Evolutionary conservation across 2,797 vertebrate genomes (phyloP).

Genomic region (Lophius americanus): DNA sequence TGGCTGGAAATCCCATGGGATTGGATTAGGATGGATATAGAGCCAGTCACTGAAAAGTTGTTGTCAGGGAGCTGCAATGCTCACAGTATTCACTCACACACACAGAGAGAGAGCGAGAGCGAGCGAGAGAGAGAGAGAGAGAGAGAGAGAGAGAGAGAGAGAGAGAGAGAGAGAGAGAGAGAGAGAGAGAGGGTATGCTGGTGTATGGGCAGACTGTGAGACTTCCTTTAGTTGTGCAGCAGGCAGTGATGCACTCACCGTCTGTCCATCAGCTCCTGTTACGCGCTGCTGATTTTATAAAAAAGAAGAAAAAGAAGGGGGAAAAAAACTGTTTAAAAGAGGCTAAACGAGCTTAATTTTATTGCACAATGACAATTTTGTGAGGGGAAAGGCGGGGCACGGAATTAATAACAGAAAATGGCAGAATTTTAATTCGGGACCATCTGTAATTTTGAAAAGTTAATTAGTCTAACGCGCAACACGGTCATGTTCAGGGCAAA

Average conservation of each 20-base stretch:
- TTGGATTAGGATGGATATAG: constrained; percentile 77
- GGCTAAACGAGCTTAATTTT: constrained; percentile 16
- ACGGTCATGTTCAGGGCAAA: constrained; percentile 76
- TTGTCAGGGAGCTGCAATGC: constrained; percentile 63
- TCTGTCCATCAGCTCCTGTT: constrained; percentile 52
- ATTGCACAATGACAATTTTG: constrained; percentile 39
- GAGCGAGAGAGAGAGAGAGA: neutral
- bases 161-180: constrained; percentile 15
- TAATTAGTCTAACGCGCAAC: constrained; percentile 70
- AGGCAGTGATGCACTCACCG: constrained; percentile 43
- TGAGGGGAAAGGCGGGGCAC: constrained; percentile 24
- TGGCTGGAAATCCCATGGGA: constrained; percentile 73
- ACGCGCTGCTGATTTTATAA: neutral
- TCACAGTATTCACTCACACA: constrained; percentile 40
- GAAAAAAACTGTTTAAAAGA: constrained; percentile 23
- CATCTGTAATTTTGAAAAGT: constrained; percentile 78
- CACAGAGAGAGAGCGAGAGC: constrained; percentile 27
- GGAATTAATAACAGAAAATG: constrained; percentile 57
- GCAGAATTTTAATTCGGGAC: constrained; percentile 66
- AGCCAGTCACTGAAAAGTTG: constrained; percentile 74
- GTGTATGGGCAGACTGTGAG: constrained; percentile 42
- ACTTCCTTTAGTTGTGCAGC: constrained; percentile 50
- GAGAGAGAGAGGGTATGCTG: constrained; percentile 42
- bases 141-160: constrained; percentile 19
- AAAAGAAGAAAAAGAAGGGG: too few species aligned